Base-by-base conservation (phyloP, 2,113 vertebrate species). In the Stomatorhinus ivindoensis region DNA sequence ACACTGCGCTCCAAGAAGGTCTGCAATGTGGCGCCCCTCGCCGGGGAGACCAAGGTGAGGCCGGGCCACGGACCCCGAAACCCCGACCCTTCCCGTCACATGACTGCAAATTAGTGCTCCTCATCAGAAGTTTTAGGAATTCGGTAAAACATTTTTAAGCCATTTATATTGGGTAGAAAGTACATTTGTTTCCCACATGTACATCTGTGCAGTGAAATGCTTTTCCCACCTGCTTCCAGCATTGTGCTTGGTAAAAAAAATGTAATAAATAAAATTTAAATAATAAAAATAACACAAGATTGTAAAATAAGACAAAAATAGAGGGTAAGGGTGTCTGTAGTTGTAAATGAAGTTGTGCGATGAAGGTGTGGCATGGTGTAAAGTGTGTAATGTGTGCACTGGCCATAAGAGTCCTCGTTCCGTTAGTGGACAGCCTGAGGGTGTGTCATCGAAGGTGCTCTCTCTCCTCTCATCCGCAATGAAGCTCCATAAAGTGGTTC, bases 1-100 rank as follows among this genome's bases (percentile, higher is more conserved):
- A 99, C 98, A 0, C 91, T 99, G 3, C 95, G 98, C 35, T 98
- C 98, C 55, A 99, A 99, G 95, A 99, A 99, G 93, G 98, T 99
- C 92, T 99, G 98, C 96, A 99, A 92, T 0, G 98, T 99, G 92
- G 98, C 98, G 2, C 98, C 98, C 65, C 96, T 99, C 8, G 98
- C 98, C 31, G 98, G 98, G 87, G 98, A 99, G 93, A 99, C 98
- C 21, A 99, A 99, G 97, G 98, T 99, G 94, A 21, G 82, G 2
- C 1, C 0, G 31, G 19, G 24, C 42, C 44, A 35, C 8, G 6
- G n/a, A 53, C 50, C 47, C 35, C 8, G 2, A 61, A 61, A 61
- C 24, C 24, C n/a, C 24, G 10, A 11, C 44, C n/a, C 8, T 39
- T 87, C 21, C 44, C n/a, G 35, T 69, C 87, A 35, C 87, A 88